Percentiles rank a stretch among this genome's conserved stretches.
phyloP scores from a whole-genome alignment of 2,888 invertebrate genomes.

The Pristionchus japonicus region DNA sequence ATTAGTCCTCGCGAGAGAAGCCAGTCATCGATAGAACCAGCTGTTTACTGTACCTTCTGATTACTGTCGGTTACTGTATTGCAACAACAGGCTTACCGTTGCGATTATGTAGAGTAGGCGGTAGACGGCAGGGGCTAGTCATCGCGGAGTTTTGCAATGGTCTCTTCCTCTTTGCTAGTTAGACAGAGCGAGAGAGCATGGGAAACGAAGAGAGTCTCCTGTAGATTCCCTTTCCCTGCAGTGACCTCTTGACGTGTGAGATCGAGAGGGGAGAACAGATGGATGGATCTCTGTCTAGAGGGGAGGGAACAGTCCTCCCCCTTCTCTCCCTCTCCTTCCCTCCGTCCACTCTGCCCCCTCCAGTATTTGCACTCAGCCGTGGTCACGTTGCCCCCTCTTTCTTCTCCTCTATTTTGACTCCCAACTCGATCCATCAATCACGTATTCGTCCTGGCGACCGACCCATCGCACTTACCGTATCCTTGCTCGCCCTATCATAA shows the following conservation, averaged over 20 bases:
- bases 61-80: conserved; percentile 15
- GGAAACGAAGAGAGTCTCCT: too few relatives aligned
- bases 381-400: neutral
- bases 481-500: neutral
- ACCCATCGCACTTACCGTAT: neutral
- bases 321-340: neutral
- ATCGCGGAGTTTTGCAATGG: too few relatives aligned
- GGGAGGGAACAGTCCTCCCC: neutral
- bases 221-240: neutral
- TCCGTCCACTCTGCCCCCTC: neutral
- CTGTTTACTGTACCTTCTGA: neutral
- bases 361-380: neutral
- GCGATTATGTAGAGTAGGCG: neutral
- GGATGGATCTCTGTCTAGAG: neutral
- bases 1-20: neutral
- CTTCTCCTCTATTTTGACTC: neutral
- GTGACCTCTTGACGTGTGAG: neutral
- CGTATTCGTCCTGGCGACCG: neutral
- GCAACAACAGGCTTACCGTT: neutral
- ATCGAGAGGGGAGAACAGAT: neutral
- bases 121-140: neutral
- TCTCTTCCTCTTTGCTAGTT: too few relatives aligned
- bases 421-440: neutral
- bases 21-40: too few relatives aligned
- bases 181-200: too few relatives aligned